These are phyloP conservation scores for Cyprinodon variegatus DNA, from an alignment of 2,113 vertebrate genomes.

Conservation along the genomic window DNA sequence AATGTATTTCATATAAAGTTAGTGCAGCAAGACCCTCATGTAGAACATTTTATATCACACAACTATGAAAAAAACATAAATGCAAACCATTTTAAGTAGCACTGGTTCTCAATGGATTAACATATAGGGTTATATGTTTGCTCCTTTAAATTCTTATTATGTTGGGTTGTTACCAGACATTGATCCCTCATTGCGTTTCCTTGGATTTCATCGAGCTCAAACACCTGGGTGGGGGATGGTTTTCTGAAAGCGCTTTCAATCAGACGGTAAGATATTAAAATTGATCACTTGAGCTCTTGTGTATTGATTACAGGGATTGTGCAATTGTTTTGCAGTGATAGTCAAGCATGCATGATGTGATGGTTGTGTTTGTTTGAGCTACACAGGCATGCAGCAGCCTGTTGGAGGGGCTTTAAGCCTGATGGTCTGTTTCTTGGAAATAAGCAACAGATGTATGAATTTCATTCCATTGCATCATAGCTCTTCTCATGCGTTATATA, in stretches of 20 bases:
- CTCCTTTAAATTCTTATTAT: neutral
- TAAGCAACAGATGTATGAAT: neutral
- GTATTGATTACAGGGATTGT: neutral
- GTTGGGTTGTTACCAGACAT: constrained; percentile 27
- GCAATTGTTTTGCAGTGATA: neutral
- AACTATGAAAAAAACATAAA: neutral
- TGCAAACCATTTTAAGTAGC: neutral
- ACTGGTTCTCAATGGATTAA: neutral
- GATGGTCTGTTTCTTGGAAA: neutral
- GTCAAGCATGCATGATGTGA: neutral
- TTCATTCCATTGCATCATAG: constrained; percentile 26
- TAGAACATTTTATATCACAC: neutral
- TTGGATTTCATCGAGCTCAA: neutral
- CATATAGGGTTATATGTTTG: neutral
- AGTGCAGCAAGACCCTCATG: neutral
- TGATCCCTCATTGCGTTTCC: constrained; percentile 20
- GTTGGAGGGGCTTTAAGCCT: too few relatives aligned
- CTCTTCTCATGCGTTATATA: constrained; percentile 11
- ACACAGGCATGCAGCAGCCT: constrained; percentile 7
- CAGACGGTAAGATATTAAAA: neutral
- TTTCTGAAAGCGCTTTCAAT: constrained; percentile 4
- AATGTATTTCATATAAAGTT: constrained; percentile 6
- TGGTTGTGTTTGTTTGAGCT: constrained; percentile 5
- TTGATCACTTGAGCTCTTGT: constrained; percentile 11
- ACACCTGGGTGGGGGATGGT: neutral